These are phyloP conservation scores for Griposia aprilina DNA, from an alignment of 2,888 invertebrate genomes.

Conservation along the genomic window DNA sequence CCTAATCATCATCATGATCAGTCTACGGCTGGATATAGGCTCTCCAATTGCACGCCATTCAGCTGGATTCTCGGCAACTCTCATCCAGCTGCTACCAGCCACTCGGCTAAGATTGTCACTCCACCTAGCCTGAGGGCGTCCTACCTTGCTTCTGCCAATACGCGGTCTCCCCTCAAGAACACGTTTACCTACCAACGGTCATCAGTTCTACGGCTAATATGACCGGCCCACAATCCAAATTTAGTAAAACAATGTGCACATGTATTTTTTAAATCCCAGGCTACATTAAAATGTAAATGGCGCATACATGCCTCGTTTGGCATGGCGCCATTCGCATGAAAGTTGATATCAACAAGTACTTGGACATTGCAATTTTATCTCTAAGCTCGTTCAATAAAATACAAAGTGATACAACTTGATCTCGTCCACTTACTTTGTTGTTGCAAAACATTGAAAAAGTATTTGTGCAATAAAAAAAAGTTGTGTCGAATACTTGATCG, in stretches of 20 bases:
- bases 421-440: slow-evolving; percentile 26
- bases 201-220: background rate
- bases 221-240: background rate
- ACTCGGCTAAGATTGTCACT: background rate
- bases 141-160: background rate
- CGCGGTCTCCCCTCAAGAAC: background rate
- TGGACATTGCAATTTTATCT: slow-evolving; percentile 50
- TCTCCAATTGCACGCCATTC: background rate
- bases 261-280: slow-evolving; percentile 33
- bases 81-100: background rate
- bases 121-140: background rate
- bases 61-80: background rate
- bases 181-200: background rate
- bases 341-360: slow-evolving; percentile 52
- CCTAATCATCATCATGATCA: background rate
- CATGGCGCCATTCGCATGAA: slow-evolving; percentile 56
- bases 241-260: slow-evolving; percentile 41
- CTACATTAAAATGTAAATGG: slow-evolving; percentile 54
- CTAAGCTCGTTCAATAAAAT: slow-evolving; percentile 47
- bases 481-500: slow-evolving; percentile 11
- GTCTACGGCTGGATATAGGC: background rate
- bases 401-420: slow-evolving; percentile 45
- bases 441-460: slow-evolving; percentile 37
- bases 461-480: slow-evolving; percentile 44
- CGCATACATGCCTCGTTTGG: slow-evolving; percentile 44